These are phyloP conservation scores for Phytoseiulus persimilis DNA, from an alignment of 2,888 invertebrate genomes.

Conservation along the genomic window DNA sequence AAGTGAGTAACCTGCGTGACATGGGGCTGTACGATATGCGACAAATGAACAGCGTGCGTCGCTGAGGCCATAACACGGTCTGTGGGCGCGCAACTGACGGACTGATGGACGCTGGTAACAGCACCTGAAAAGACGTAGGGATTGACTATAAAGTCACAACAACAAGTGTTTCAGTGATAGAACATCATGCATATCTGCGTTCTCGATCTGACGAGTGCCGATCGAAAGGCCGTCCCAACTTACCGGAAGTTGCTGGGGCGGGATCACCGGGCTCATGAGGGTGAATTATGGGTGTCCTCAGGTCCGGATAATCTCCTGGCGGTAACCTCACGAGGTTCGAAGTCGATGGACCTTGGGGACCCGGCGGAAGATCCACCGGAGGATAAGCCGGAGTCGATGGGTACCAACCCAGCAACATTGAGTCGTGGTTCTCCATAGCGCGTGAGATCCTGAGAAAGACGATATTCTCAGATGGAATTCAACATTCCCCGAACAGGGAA, in stretches of 20 bases:
- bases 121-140: neutral
- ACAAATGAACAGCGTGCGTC: neutral
- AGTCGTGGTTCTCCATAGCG: slow-evolving; percentile 23
- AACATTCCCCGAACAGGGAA: no score
- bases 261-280: slow-evolving; percentile 21
- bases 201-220: neutral
- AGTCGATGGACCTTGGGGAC: slow-evolving; percentile 17
- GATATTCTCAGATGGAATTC: neutral
- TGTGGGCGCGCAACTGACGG: neutral
- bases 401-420: slow-evolving; percentile 30
- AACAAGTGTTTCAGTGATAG: neutral
- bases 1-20: neutral
- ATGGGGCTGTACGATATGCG: neutral
- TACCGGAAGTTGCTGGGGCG: neutral
- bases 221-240: neutral
- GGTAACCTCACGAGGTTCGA: slow-evolving; percentile 33
- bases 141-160: neutral
- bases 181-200: no score
- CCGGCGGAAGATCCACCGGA: slow-evolving; percentile 16
- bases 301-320: slow-evolving; percentile 29
- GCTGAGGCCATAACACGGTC: neutral
- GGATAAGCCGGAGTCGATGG: slow-evolving; percentile 28
- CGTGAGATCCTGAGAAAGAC: neutral
- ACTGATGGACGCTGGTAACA: neutral
- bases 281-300: slow-evolving; percentile 20